Conservation (phyloP, 2,113 vertebrate species). For the Baryphthengus martii region DNA sequence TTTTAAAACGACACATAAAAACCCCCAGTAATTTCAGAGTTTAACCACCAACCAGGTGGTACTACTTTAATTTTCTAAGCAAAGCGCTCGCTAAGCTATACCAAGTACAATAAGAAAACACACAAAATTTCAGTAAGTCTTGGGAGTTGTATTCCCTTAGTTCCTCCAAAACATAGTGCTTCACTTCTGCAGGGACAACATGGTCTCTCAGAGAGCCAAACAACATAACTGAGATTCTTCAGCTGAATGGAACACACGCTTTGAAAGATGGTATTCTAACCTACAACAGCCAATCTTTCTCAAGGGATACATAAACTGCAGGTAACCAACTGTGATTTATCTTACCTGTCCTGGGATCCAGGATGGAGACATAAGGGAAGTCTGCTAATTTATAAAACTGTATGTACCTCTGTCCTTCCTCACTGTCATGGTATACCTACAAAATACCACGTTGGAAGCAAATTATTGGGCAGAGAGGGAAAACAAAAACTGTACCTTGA, state of each 20-base stretch:
- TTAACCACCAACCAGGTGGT: background rate
- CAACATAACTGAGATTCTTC: background rate
- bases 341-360: constrained; percentile 95
- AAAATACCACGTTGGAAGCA: constrained; percentile 8
- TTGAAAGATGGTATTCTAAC: background rate
- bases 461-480: background rate
- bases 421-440: constrained; percentile 98
- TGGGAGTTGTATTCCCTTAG: background rate
- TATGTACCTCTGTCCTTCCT: constrained; percentile 97
- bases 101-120: background rate
- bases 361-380: constrained; percentile 97
- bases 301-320: background rate
- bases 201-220: background rate
- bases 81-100: background rate
- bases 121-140: background rate
- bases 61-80: background rate
- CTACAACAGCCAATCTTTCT: background rate
- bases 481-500: background rate
- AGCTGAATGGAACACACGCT: background rate
- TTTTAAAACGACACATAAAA: background rate
- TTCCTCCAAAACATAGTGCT: background rate
- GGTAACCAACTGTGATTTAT: background rate
- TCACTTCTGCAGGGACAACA: background rate
- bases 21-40: background rate
- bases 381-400: constrained; percentile 98